Percentiles rank a stretch among this genome's conserved stretches.
Evolutionary conservation across 2,113 vertebrate genomes (phyloP).

Genomic region (Sebastes schlegelii): DNA sequence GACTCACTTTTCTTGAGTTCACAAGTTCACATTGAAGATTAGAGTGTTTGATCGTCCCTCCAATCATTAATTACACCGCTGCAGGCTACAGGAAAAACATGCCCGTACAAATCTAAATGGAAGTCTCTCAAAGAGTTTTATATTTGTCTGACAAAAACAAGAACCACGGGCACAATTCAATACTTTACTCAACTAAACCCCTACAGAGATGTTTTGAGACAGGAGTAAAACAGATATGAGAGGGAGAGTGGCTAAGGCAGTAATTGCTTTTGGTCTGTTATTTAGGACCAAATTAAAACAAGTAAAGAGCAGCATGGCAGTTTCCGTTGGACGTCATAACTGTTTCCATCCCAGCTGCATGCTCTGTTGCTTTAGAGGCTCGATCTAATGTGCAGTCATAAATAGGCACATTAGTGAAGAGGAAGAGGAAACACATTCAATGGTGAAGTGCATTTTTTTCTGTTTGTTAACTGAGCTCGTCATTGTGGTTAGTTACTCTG

Average conservation of each 20-base stretch:
- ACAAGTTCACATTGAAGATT: constrained; percentile 39
- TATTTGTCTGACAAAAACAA: constrained; percentile 13
- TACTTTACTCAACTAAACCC: constrained; percentile 8
- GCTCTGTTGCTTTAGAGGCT: constrained; percentile 35
- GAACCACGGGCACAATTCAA: constrained; percentile 23
- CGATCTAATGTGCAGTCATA: constrained; percentile 49
- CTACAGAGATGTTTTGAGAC: constrained; percentile 28
- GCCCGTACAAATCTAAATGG: not conserved
- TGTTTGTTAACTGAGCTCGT: constrained; percentile 29
- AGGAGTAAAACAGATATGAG: constrained; percentile 37
- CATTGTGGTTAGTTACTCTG: not conserved
- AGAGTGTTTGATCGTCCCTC: constrained; percentile 14
- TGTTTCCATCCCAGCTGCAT: constrained; percentile 35
- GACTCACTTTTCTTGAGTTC: constrained; percentile 11
- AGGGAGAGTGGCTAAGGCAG: not conserved
- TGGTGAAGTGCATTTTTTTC: constrained; percentile 7
- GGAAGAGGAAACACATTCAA: constrained; percentile 24
- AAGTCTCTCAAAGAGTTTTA: constrained; percentile 1
- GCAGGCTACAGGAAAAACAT: not conserved
- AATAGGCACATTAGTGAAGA: constrained; percentile 41
- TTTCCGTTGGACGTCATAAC: constrained; percentile 42
- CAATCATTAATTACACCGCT: constrained; percentile 39
- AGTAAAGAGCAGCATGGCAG: constrained; percentile 31
- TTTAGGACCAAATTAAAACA: constrained; percentile 49
- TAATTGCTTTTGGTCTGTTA: constrained; percentile 56